Conservation (phyloP, 2,797 vertebrate genomes). For the Chloroceryle amazona region DNA sequence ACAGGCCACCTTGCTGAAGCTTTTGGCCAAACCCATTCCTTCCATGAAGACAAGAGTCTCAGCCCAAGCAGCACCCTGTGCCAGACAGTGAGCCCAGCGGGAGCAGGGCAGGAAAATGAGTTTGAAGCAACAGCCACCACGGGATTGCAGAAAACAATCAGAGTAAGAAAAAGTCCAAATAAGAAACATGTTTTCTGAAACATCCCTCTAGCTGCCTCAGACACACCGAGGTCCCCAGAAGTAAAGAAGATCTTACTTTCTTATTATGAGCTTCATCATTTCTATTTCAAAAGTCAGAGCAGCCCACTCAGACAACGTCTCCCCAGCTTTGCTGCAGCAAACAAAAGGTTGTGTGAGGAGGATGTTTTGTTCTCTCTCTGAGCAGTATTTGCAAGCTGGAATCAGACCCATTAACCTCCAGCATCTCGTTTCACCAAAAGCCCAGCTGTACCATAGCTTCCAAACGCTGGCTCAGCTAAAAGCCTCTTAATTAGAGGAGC, state of each 20-base stretch:
- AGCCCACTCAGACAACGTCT: accelerated
- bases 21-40: not conserved
- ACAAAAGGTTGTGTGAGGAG: not conserved
- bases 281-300: not conserved
- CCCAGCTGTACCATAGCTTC: not conserved
- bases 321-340: not conserved
- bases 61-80: not conserved
- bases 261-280: not conserved
- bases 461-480: not conserved
- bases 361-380: not conserved
- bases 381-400: not conserved
- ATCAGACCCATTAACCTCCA: not conserved
- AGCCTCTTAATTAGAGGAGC: not conserved
- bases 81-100: not conserved
- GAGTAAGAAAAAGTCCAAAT: not conserved
- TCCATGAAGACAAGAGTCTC: not conserved
- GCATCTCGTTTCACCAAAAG: not conserved
- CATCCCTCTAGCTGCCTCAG: not conserved
- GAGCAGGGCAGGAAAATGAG: not conserved
- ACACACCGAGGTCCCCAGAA: not conserved
- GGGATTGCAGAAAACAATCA: not conserved
- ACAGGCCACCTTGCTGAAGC: not conserved
- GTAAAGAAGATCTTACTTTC: not conserved
- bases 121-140: not conserved
- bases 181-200: not conserved